A percentile compares a stretch with the other conserved stretches of the same genome.
Conservation (phyloP, 2,797 vertebrate species). For the Tapera naevia region DNA sequence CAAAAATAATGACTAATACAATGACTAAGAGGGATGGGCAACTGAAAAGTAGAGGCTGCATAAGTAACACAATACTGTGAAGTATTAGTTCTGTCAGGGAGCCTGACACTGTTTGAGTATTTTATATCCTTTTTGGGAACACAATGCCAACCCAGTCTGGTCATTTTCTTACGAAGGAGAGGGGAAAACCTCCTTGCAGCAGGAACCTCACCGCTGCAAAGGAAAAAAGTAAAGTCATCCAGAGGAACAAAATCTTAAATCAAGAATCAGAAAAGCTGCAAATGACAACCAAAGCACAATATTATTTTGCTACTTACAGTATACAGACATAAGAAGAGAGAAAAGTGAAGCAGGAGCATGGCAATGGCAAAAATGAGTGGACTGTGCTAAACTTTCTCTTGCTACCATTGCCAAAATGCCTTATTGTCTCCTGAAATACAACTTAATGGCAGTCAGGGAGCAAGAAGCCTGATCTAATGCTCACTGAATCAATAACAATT, state of each 20-base stretch:
- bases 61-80: constrained; percentile 42
- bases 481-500: constrained; percentile 42
- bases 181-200: constrained; percentile 27
- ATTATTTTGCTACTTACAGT: not conserved
- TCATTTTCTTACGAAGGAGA: constrained; percentile 7
- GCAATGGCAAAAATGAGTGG: not conserved
- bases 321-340: not conserved
- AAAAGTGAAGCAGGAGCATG: not conserved
- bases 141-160: not conserved
- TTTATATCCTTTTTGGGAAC: constrained; percentile 25
- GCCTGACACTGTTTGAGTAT: not conserved
- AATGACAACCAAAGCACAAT: constrained; percentile 5
- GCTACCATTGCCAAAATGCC: not conserved
- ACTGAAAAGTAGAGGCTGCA: constrained; percentile 38
- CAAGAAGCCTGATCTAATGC: constrained; percentile 39
- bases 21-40: constrained; percentile 61
- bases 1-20: constrained; percentile 63
- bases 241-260: not conserved
- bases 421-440: constrained; percentile 39
- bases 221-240: not conserved
- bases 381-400: constrained; percentile 1
- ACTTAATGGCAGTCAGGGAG: constrained; percentile 9
- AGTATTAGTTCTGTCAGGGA: constrained; percentile 43
- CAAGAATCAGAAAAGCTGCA: not conserved
- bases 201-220: not conserved